Conservation (phyloP, 2,797 vertebrate genomes). For the Avahi laniger region DNA sequence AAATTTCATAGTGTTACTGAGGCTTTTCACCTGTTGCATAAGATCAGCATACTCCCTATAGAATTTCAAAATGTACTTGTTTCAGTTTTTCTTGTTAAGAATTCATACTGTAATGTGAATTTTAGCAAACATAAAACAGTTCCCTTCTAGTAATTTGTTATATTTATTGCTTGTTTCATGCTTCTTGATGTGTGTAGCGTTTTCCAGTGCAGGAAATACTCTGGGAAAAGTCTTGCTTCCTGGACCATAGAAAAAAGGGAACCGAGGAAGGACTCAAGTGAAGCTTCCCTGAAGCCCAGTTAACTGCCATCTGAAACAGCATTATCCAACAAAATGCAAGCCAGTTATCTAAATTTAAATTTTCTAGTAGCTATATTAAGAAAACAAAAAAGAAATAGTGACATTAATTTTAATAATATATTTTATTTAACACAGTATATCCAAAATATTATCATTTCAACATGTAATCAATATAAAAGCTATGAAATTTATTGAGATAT, state of each 20-base stretch:
- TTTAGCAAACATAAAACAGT: constrained; percentile 19
- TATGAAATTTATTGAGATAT: not conserved
- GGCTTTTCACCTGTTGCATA: not conserved
- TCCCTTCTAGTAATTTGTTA: not conserved
- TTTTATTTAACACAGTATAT: not conserved
- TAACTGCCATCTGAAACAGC: not conserved
- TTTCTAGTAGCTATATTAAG: not conserved
- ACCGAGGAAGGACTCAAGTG: not conserved
- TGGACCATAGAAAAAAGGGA: not conserved
- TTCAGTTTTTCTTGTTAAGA: constrained; percentile 23
- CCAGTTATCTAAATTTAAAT: not conserved
- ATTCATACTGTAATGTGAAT: constrained; percentile 6
- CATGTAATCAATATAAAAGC: not conserved
- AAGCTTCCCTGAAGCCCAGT: not conserved
- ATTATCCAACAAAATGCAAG: not conserved
- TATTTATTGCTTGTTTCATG: not conserved
- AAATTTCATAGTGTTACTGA: not conserved
- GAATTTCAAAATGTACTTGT: not conserved
- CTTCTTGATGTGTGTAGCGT: not conserved
- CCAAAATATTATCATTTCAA: not conserved
- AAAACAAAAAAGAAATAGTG: not conserved
- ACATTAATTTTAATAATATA: constrained; percentile 10
- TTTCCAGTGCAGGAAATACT: not conserved
- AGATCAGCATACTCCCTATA: not conserved
- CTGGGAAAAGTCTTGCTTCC: not conserved